Evolutionary conservation across 2,888 invertebrate species (phyloP).

Genomic region (Drosophila nr. perissopoda): DNA sequence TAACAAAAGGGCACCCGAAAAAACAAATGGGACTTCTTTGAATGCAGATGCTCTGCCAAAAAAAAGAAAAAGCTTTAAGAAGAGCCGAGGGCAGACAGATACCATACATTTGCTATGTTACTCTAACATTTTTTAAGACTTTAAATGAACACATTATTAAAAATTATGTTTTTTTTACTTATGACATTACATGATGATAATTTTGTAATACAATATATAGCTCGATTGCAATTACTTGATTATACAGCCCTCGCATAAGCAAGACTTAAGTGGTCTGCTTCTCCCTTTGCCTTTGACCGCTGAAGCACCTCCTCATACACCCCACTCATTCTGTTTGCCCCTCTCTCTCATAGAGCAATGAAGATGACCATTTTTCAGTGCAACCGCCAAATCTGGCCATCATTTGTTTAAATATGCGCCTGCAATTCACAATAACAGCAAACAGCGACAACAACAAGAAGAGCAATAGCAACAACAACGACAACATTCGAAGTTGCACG

Average conservation of each 20-base stretch:
- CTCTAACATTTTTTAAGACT: neutral
- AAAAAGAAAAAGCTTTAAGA: conserved; percentile 5
- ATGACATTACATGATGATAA: neutral
- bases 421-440: conserved; percentile 66
- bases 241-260: conserved; percentile 17
- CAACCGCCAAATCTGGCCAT: conserved; percentile 80
- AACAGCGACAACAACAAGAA: conserved; percentile 32
- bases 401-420: conserved; percentile 85
- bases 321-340: conserved; percentile 4
- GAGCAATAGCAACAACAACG: conserved; percentile 55
- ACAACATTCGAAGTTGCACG: conserved; percentile 82
- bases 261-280: neutral
- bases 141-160: neutral
- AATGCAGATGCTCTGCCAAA: conserved; percentile 37
- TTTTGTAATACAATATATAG: neutral
- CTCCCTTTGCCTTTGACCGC: neutral
- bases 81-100: conserved; percentile 22
- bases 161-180: neutral
- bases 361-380: conserved; percentile 64
- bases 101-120: neutral
- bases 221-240: neutral
- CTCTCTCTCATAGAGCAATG: conserved; percentile 49
- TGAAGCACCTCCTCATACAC: neutral
- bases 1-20: conserved; percentile 69
- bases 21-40: conserved; percentile 36